Base-by-base conservation (phyloP, 1,140 invertebrate genomes). In the Drosophila sp. region DNA sequence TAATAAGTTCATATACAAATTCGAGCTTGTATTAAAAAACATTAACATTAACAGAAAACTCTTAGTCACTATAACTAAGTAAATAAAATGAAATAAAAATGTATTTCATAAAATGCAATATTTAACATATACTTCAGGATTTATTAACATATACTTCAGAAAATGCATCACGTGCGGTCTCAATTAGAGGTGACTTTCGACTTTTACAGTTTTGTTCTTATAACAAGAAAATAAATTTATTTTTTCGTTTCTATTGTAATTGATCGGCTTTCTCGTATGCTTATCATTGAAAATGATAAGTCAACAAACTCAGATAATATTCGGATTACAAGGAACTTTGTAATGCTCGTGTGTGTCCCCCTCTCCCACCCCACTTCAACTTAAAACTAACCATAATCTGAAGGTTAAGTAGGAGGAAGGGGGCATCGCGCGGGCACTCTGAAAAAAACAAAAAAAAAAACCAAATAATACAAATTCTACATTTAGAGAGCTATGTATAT, bases 401-500 rank as follows among this genome's bases (percentile, higher is more conserved):
- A 76, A 76, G 73, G 73, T 76, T 73, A 76, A 44, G 40, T 30
- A 27, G 32, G 32, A 60, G 4, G 4, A 10, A n/a, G 64, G 33
- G 35, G 62, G 30, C 10, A 50, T 50, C 23, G 63, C 23, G 63
- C 38, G 41, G 33, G 5, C 72, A 62, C 50, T 61, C 41, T 54
- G 57, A 17, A 47, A 57, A 25, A 57, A 33, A 62, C 47, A 63
- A 17, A 47, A 57, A 25, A 57, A 33, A 62, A 57, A 63, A 11
- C 44, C 6, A 66, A 38, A 60, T 27, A 62, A 61, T 60, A 61
- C 69, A 62, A 71, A 78, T 82, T 79, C 76, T 83, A 87, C 72
- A 41, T 41, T 41, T 41, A n/a, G 40, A 41, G 40, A n/a, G 40
- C 40, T 23, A 44, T 23, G 23, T 5, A 17, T 44, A 25, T 23